These are phyloP conservation scores for Onychorhynchus coronatus DNA, from an alignment of 2,113 vertebrate species.

Conservation along the genomic window DNA sequence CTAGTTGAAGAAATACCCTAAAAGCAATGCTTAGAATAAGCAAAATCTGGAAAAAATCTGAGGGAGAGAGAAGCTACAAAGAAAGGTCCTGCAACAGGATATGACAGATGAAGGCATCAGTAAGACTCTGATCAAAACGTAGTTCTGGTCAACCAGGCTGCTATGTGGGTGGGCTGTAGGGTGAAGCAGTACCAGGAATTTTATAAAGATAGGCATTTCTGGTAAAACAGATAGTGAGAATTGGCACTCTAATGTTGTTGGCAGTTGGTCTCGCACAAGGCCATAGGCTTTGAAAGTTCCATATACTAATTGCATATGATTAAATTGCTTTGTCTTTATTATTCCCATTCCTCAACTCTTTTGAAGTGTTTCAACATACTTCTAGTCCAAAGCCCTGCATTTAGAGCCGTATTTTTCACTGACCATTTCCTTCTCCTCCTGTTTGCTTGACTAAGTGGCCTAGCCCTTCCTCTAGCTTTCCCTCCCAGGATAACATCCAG, in stretches of 20 bases:
- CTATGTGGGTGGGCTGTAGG: background rate
- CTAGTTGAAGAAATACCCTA: background rate
- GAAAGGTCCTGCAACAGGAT: background rate
- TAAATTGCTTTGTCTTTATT: background rate
- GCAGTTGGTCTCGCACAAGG: background rate
- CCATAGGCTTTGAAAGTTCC: background rate
- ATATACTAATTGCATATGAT: background rate
- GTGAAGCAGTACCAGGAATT: background rate
- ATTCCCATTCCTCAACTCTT: background rate
- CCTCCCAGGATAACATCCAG: background rate
- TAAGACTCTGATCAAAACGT: background rate
- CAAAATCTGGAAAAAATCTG: background rate
- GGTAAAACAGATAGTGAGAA: background rate
- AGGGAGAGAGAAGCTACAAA: background rate
- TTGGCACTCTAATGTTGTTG: background rate
- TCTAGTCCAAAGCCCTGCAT: background rate
- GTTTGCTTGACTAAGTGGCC: conserved; percentile 29
- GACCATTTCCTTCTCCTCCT: conserved; percentile 57
- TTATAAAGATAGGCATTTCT: background rate
- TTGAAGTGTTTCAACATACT: background rate
- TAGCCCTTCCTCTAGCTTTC: conserved; percentile 56
- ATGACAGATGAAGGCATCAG: background rate
- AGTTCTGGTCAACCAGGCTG: background rate
- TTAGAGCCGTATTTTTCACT: conserved; percentile 28
- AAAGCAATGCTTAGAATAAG: background rate